A percentile compares a stretch with the other conserved stretches of the same genome.
Conservation (phyloP, 2,797 vertebrate genomes). For the Ataeniobius toweri region DNA sequence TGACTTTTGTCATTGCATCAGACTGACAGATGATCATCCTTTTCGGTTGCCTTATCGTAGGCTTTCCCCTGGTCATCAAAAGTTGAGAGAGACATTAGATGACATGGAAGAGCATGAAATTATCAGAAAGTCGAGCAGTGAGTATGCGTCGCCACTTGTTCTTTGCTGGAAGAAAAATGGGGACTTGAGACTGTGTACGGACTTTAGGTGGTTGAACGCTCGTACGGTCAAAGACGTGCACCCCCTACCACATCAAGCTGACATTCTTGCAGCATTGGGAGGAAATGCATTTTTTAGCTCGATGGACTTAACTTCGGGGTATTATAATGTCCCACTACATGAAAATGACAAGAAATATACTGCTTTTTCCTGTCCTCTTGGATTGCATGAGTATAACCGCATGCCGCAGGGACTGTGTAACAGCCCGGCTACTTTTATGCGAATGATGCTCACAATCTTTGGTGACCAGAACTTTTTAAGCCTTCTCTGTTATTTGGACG, state of each 20-base stretch:
- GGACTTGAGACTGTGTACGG: slow-evolving; percentile 21
- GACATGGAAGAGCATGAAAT: slow-evolving; percentile 6
- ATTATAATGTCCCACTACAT: neutral
- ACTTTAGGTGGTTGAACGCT: slow-evolving; percentile 41
- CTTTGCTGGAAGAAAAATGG: slow-evolving; percentile 24
- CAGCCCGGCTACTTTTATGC: slow-evolving; percentile 7
- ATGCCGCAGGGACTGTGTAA: slow-evolving; percentile 14
- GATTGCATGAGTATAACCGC: neutral
- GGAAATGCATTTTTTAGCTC: neutral
- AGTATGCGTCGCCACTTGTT: neutral
- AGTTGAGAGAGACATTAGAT: neutral
- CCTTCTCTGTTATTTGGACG: neutral
- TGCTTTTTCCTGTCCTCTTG: neutral
- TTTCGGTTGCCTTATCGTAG: neutral
- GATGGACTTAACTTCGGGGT: neutral
- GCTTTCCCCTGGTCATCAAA: slow-evolving; percentile 1
- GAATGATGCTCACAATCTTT: neutral
- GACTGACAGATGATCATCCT: neutral
- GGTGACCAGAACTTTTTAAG: slow-evolving; percentile 6
- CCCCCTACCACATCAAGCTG: neutral
- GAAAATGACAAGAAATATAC: slow-evolving; percentile 1
- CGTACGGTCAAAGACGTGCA: slow-evolving; percentile 12
- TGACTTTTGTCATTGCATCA: neutral
- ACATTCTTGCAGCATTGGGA: neutral
- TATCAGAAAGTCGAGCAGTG: neutral